Conservation (phyloP, 2,797 vertebrate species). For the Mormyrops boulengeri region DNA sequence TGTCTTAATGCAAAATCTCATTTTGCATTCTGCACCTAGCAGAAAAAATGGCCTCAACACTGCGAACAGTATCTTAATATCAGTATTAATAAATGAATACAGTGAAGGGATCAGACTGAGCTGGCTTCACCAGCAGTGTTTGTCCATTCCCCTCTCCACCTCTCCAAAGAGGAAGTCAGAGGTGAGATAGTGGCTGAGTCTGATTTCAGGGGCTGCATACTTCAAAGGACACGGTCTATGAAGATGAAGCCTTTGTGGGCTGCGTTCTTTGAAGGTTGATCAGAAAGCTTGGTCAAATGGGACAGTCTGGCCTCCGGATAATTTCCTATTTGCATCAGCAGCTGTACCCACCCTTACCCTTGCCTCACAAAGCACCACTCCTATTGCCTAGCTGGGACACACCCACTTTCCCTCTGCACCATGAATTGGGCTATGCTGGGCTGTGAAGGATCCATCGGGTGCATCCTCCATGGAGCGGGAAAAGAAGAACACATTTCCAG, state of each 20-base stretch:
- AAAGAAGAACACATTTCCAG: background rate
- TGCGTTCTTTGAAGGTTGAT: background rate
- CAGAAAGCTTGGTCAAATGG: background rate
- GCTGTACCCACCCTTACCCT: background rate
- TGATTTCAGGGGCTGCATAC: background rate
- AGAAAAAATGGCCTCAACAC: background rate
- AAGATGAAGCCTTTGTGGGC: background rate
- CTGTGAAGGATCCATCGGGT: background rate
- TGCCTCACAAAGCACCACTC: background rate
- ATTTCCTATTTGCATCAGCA: background rate
- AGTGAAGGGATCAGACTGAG: background rate
- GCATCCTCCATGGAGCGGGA: background rate
- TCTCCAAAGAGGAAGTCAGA: background rate
- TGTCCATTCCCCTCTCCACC: background rate
- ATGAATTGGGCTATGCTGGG: background rate
- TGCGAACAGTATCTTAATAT: background rate
- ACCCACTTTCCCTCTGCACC: background rate
- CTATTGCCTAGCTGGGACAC: background rate
- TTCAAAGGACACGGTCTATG: background rate
- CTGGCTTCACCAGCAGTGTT: background rate
- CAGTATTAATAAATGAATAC: background rate
- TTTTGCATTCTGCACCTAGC: background rate
- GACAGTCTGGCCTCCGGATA: background rate
- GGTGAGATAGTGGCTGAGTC: background rate
- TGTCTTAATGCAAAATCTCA: background rate